These are phyloP conservation scores for Seriola aureovittata DNA, from an alignment of 2,113 vertebrate species.

Conservation along the genomic window DNA sequence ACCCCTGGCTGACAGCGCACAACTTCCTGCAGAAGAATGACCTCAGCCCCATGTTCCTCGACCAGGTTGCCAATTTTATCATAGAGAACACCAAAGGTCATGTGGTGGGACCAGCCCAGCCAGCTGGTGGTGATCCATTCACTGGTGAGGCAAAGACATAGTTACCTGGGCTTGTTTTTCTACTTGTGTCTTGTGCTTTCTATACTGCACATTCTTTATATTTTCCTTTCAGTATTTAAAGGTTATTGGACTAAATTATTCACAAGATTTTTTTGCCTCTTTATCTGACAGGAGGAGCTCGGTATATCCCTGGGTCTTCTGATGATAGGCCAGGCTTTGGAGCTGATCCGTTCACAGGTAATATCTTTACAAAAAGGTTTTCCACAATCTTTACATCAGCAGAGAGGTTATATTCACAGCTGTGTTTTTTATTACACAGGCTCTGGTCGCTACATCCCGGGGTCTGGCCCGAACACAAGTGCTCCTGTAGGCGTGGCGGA, in stretches of 20 bases:
- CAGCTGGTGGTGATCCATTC: constrained; percentile 90
- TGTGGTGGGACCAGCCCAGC: constrained; percentile 82
- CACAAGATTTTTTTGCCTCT: background rate
- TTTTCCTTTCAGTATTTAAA: background rate
- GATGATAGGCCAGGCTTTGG: constrained; percentile 61
- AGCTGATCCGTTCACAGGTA: constrained; percentile 87
- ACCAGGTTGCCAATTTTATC: constrained; percentile 99
- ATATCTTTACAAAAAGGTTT: background rate
- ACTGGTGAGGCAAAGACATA: constrained; percentile 87
- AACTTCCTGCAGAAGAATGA: constrained; percentile 97
- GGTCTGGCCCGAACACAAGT: constrained; percentile 74
- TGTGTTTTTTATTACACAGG: constrained; percentile 78
- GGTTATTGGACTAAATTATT: background rate
- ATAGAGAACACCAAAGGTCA: constrained; percentile 98
- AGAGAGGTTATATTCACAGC: background rate
- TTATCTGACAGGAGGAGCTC: constrained; percentile 77
- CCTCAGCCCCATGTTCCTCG: constrained; percentile 95
- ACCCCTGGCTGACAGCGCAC: constrained; percentile 96
- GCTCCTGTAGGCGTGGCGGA: constrained; percentile 81
- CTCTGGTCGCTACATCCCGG: constrained; percentile 93
- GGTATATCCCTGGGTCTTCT: constrained; percentile 83
- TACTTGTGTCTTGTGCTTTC: background rate
- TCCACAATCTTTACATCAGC: background rate
- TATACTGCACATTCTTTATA: background rate
- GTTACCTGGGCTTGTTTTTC: background rate